Base-by-base conservation (phyloP, 2,797 vertebrate genomes). In the Tachyglossus aculeatus region DNA sequence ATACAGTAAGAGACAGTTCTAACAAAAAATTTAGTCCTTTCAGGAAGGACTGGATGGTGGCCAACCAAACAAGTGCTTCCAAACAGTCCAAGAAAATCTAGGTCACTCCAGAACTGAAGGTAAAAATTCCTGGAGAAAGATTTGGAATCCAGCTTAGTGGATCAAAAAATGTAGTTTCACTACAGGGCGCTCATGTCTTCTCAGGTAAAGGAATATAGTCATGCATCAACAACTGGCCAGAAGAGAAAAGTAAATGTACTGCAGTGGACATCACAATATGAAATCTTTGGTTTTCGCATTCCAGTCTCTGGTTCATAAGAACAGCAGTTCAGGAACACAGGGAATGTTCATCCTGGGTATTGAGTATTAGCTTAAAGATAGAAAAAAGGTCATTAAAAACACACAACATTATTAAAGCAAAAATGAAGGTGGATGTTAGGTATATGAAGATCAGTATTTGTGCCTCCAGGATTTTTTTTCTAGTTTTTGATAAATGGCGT, bases 381-480 rank as follows among this genome's bases (percentile, higher is more conserved):
- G 61, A 25, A 5, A 31, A 40, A 55, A 55, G 41, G 43, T 24
- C 36, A 43, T 2, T 70, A 66, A 71, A 66, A 69, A 75, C 65
- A 77, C 45, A 8, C 19, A 3, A 8, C 19, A 3, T 78, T 59
- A 3, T 34, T 1, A 25, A 43, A 77, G 63, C 60, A 60, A 55
- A 27, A 44, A 13, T 59, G 63, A 61, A 76, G 50, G 36, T 60
- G 66, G 64, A 71, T 44, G 33, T 32, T 48, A 57, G 67, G 59
- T 82, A 59, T 63, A 39, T 67, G 64, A 56, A 60, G 55, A 63
- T 37, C 74, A 72, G 67, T 71, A 56, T 33, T 56, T 64, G 43
- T 50, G 55, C 65, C 54, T 71, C 31, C 40, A 70, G 64, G 65
- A 41, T 71, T 69, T 59, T 55, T 50, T 67, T 21, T 67, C 53